Percentiles rank a stretch among this genome's conserved stretches.
Evolutionary conservation across 2,113 vertebrate species (phyloP).

Genomic region (Limanda limanda): DNA sequence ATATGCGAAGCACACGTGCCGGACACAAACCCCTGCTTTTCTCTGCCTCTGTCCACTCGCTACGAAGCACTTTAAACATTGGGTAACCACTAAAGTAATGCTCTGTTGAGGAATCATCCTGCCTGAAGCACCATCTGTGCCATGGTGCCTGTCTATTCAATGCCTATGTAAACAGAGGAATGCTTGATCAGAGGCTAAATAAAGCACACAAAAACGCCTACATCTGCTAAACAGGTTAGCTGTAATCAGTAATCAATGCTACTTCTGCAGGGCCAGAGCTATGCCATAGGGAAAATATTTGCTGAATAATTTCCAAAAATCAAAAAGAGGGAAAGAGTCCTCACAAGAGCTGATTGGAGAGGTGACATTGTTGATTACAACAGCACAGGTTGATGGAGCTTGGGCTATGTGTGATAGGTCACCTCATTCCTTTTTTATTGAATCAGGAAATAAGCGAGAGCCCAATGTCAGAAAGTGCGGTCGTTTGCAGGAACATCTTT

Average conservation of each 20-base stretch:
- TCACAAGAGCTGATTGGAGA: slow-evolving; percentile 37
- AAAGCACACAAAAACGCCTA: slow-evolving; percentile 38
- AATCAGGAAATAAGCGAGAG: slow-evolving; percentile 45
- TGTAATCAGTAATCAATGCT: slow-evolving; percentile 72
- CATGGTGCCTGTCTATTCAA: slow-evolving; percentile 46
- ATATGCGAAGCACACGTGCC: slow-evolving; percentile 63
- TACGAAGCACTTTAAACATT: slow-evolving; percentile 71
- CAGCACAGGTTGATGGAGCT: slow-evolving; percentile 12
- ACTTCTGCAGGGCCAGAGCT: slow-evolving; percentile 29
- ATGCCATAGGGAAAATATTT: slow-evolving; percentile 56
- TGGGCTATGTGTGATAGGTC: slow-evolving; percentile 35
- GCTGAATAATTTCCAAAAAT: slow-evolving; percentile 58
- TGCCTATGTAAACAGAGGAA: slow-evolving; percentile 37
- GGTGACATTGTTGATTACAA: slow-evolving; percentile 60
- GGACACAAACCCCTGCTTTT: slow-evolving; percentile 65
- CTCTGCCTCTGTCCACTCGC: slow-evolving; percentile 21
- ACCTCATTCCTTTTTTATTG: slow-evolving; percentile 47
- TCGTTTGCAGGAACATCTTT: slow-evolving; percentile 59
- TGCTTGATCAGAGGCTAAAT: slow-evolving; percentile 48
- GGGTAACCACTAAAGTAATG: slow-evolving; percentile 77
- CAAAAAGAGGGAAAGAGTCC: slow-evolving; percentile 8
- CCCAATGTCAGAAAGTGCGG: slow-evolving; percentile 10
- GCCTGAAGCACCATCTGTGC: slow-evolving; percentile 79
- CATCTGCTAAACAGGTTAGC: slow-evolving; percentile 50
- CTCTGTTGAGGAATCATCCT: slow-evolving; percentile 72